Conservation (phyloP, 1,140 invertebrate genomes). For the Drosophila orena region DNA sequence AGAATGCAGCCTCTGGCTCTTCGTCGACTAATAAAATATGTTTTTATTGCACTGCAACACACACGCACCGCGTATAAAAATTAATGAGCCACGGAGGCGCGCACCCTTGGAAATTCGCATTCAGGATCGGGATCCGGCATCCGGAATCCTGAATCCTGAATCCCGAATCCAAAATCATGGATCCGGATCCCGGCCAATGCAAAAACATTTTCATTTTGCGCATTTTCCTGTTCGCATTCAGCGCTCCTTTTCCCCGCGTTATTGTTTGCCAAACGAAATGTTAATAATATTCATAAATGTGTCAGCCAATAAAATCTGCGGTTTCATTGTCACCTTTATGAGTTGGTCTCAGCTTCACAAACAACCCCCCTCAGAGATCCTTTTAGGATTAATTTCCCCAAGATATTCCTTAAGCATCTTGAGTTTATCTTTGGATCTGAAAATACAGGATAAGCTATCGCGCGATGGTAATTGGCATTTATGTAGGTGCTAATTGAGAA, state of each 20-base stretch:
- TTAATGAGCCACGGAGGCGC: constrained; percentile 84
- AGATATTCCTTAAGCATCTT: constrained; percentile 5
- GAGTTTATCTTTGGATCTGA: background rate
- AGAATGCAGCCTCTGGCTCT: constrained; percentile 38
- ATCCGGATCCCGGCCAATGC: constrained; percentile 35
- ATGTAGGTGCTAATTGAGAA: constrained; percentile 63
- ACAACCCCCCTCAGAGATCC: constrained; percentile 12
- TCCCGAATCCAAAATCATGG: background rate
- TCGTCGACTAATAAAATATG: constrained; percentile 82
- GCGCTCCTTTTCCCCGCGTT: constrained; percentile 16
- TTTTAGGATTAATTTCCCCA: constrained; percentile 8
- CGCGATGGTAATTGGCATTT: constrained; percentile 43
- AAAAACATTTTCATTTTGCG: constrained; percentile 48
- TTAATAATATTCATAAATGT: constrained; percentile 83
- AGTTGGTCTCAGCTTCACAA: background rate
- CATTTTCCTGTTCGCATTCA: constrained; percentile 42
- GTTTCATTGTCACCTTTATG: constrained; percentile 57
- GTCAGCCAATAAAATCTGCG: constrained; percentile 72
- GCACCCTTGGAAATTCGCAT: constrained; percentile 55
- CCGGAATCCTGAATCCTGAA: background rate
- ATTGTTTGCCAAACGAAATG: constrained; percentile 70
- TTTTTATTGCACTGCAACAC: constrained; percentile 78
- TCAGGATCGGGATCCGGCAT: constrained; percentile 7
- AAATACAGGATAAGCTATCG: constrained; percentile 6
- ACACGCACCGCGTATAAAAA: constrained; percentile 75